Conservation (phyloP, 2,797 vertebrate species). For the Paguma larvata region DNA sequence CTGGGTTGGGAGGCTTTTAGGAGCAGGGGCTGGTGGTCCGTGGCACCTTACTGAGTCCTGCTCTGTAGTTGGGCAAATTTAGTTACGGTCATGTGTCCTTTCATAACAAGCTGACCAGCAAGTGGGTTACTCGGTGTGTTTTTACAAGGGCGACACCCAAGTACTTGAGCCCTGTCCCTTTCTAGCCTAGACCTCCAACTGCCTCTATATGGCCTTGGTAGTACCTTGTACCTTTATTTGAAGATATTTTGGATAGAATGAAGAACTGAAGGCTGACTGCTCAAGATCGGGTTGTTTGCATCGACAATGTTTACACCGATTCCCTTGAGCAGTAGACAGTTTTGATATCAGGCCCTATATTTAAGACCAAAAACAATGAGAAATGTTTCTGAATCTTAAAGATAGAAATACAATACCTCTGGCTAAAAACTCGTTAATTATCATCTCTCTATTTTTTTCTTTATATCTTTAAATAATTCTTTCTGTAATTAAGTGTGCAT, state of each 20-base stretch:
- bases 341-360: conserved; percentile 56
- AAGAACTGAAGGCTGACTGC: conserved; percentile 74
- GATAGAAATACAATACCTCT: conserved; percentile 73
- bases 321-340: not conserved
- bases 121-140: not conserved
- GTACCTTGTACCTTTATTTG: conserved; percentile 56
- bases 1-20: not conserved
- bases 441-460: conserved; percentile 65
- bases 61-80: not conserved
- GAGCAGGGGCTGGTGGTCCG: not conserved
- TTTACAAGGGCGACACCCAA: not conserved
- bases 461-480: conserved; percentile 70
- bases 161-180: not conserved
- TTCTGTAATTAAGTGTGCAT: conserved; percentile 73
- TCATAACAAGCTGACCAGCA: not conserved
- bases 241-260: conserved; percentile 71
- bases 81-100: not conserved
- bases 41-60: not conserved
- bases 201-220: conserved; percentile 58
- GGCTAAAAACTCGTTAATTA: conserved; percentile 65
- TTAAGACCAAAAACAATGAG: conserved; percentile 51
- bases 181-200: not conserved
- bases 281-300: conserved; percentile 57
- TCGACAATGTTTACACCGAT: conserved; percentile 65
- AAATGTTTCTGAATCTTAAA: conserved; percentile 69